Base-by-base conservation (phyloP, 2,797 vertebrate genomes). In the Adelosebastes latens region DNA sequence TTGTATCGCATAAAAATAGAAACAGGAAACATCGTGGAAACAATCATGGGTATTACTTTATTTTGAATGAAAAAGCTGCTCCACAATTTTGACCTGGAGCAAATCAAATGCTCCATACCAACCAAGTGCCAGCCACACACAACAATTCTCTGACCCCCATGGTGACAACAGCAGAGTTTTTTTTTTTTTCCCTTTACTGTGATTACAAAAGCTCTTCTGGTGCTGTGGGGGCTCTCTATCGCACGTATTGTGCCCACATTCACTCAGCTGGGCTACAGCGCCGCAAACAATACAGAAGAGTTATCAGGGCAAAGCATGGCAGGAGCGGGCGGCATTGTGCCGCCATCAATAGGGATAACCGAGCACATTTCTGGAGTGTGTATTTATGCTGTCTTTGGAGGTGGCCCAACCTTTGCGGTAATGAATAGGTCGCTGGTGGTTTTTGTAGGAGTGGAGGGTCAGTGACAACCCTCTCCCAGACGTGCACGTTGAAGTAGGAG, bases 191-290 rank as follows among this genome's bases (percentile, higher is more conserved):
- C 65, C 25, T 75, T 84, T 78, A 77, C 83, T 87, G 74, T 83
- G 77, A 91, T 92, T 82, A 90, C 66, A 84, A 87, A 87, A 70
- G 71, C 83, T 80, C 72, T 67, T 79, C 72, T 80, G 75, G 64
- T 75, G 86, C 82, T 78, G 18, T 65, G 60, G 46, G 73, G 49
- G 14, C 36, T 67, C 83, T 85, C 68, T 61, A 46, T 79, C 14
- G 5, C 27, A 61, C 63, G 75, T 72, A 67, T 76, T 82, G 74
- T 79, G 75, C 61, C 42, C 77, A 84, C 71, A 86, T 79, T 86
- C 71, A 64, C 64, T 81, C 82, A 46, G 73, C 73, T 22, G 55
- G 73, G 65, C 77, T 61, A 59, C 74, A 78, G 53, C 63, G 32
- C 8, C 3, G 46, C 55, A 82, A 69, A 87, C 82, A 84, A 86